Evolutionary conservation across 2,888 invertebrate species (phyloP).

Genomic region (Saturnia japonica): DNA sequence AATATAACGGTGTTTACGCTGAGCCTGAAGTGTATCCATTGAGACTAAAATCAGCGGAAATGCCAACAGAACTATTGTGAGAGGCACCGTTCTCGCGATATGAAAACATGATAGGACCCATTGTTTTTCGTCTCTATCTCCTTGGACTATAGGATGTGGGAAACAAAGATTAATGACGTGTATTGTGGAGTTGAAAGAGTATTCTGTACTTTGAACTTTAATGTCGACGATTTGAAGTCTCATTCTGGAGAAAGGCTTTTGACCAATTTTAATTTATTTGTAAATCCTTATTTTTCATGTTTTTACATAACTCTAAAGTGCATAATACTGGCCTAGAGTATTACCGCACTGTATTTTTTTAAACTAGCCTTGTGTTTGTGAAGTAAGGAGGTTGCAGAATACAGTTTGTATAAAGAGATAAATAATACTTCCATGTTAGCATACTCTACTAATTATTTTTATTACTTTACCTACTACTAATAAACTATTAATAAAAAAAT

Average conservation of each 20-base stretch:
- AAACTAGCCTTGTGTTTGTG: not conserved
- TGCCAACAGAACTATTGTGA: constrained; percentile 38
- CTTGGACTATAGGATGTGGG: constrained; percentile 43
- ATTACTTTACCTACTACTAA: too few species aligned
- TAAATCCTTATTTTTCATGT: not conserved
- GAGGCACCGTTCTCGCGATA: constrained; percentile 51
- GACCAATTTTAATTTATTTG: not conserved
- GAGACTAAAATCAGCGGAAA: constrained; percentile 19
- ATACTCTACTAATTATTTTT: too few species aligned
- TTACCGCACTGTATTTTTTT: not conserved
- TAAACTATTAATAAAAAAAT: too few species aligned
- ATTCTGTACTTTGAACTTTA: not conserved
- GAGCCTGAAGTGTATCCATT: constrained; percentile 3
- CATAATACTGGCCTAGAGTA: not conserved
- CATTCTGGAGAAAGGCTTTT: not conserved
- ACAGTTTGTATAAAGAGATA: too few species aligned
- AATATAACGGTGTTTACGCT: not conserved
- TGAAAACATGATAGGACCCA: constrained; percentile 60
- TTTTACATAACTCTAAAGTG: not conserved
- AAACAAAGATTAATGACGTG: constrained; percentile 14
- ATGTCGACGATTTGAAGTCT: not conserved
- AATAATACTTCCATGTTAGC: too few species aligned
- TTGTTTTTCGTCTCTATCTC: constrained; percentile 53
- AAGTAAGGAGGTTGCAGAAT: too few species aligned
- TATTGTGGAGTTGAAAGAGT: constrained; percentile 6